These are phyloP conservation scores for Silurus glanis DNA, from an alignment of 2,113 vertebrate genomes.

Conservation along the genomic window DNA sequence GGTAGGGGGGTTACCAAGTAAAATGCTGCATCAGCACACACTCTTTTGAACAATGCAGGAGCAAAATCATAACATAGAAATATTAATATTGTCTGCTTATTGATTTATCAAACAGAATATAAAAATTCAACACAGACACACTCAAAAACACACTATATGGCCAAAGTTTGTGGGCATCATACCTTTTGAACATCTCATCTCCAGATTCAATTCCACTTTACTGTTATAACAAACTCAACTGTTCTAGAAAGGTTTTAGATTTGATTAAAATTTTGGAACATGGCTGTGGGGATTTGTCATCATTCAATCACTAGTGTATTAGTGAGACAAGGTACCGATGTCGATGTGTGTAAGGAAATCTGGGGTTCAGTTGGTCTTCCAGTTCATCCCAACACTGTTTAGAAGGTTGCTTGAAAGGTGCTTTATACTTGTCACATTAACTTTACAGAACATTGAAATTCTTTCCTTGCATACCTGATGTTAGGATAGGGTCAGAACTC, in stretches of 20 bases:
- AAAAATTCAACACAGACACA: background rate
- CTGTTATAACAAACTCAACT: background rate
- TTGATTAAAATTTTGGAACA: background rate
- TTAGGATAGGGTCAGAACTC: no score
- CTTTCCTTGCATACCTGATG: no score
- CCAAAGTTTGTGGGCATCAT: background rate
- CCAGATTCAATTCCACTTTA: background rate
- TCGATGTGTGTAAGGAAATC: no score
- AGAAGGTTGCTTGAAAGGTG: no score
- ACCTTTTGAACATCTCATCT: background rate
- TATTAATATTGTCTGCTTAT: background rate
- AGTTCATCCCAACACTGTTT: background rate
- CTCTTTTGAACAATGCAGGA: background rate
- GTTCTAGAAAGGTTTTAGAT: background rate
- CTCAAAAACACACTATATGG: background rate
- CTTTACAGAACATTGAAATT: no score
- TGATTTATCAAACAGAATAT: background rate
- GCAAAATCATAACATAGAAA: background rate
- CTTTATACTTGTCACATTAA: no score
- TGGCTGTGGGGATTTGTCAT: background rate
- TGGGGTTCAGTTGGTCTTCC: background rate
- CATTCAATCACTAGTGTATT: background rate
- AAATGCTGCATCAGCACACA: conserved; percentile 44
- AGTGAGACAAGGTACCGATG: background rate
- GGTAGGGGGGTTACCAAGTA: background rate